Base-by-base conservation (phyloP, 1,140 invertebrate species). In the Riptortus pedestris region DNA sequence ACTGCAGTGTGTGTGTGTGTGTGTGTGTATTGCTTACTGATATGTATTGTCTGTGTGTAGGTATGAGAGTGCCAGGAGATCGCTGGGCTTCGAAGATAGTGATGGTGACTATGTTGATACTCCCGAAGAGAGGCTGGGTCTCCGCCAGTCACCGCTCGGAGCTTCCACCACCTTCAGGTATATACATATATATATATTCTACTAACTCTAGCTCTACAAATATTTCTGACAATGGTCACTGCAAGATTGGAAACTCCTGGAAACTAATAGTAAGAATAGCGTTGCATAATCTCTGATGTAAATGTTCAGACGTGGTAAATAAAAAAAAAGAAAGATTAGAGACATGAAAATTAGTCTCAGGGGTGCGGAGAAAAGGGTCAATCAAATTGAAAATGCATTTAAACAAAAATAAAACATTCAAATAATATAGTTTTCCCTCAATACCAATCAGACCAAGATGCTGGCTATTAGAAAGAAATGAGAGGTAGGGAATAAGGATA, bases 81-180 rank as follows among this genome's bases (percentile, higher is more conserved):
- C 31, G 5, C 31, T 20, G 7, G 48, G 22, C 9, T 20, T 61
- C 4, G 18, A 62, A 18, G 29, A 24, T 14, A 47, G 18, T 9
- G 51, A 65, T 26, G 64, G 58, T 26, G 64, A 65, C 18, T 65
- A 65, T 26, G 64, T 65, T 22, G 64, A 65, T 38, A 26, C 38
- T 55, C 64, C 64, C 12, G 64, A 65, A 28, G 64, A 65, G 52
- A 60, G 64, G 31, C 57, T 65, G 45, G 63, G 64, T 7, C 20
- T 61, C 22, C 47, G 64, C 9, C 51, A 65, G 16, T 65, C 64
- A 2, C 64, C 64, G 1, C 31, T 65, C 12, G 64, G 64, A 38
- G 59, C 20, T 59, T 60, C 33, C 12, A 33, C 27, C 2, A 55
- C 51, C 7, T 33, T 57, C 62, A 63, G 31, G 57, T 38, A 57